Evolutionary conservation across 2,888 invertebrate genomes (phyloP), one percentile per base, ranked within the genome.

Genomic region (Cephus pygmeus): DNA sequence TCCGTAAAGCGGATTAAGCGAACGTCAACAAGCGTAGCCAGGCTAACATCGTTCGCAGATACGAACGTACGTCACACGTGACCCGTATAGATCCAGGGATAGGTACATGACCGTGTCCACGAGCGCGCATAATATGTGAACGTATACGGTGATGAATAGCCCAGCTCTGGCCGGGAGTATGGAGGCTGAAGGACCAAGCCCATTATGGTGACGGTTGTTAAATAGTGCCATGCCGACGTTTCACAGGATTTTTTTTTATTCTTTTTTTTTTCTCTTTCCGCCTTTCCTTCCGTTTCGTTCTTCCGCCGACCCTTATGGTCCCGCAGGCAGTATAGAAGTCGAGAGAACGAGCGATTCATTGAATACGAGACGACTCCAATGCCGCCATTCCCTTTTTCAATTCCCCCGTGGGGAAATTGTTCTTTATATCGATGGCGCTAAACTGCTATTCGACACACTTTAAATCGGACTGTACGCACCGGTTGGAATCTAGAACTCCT

Each of bases 221-320:
- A 56, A 56, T 56, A 56, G 23, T 56, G 56, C 56, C 56, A 23
- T 56, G 23, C 9, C 56, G 79, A 80, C 76, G 83, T 76, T 77
- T 76, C 76, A 79, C 73, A 80, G 84, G 81, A 80, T 81, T 69
- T 40, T 79, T 40, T 79, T 76, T 34, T 30, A 73, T 40, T 33
- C 68, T 40, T 75, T 73, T n/a, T 75, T 75, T 56, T 56, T 12
- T n/a, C 23, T 31, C 35, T 75, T 76, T 69, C 40, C 71, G 3
- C 15, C 76, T 73, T 34, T 75, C 34, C 73, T 76, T 75, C 69
- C 78, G 40, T 75, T 69, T 15, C 33, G 23, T 73, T 36, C 34
- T 69, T 40, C 69, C 73, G 69, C 40, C 77, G 73, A 71, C 76
- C 79, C 78, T 76, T 79, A 79, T 78, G 79, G 76, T 81, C 56